phyloP scores from a whole-genome alignment of 1,140 invertebrate species.

The Euglossa dilemma region DNA sequence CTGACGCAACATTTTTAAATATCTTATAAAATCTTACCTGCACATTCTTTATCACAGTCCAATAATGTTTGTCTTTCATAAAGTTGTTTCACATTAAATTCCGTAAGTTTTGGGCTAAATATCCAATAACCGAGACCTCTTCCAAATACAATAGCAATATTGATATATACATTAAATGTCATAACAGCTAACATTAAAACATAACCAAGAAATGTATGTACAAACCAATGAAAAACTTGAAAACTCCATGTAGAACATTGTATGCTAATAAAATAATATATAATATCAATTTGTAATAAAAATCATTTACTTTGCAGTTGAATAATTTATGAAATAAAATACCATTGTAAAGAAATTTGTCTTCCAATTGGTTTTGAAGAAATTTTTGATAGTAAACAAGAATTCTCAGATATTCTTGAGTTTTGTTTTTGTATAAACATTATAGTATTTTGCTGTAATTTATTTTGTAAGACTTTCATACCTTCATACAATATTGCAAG shows the following conservation, averaged over 20 bases:
- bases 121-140: constrained; percentile 89
- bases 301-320: background rate
- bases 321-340: constrained; percentile 28
- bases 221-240: constrained; percentile 77
- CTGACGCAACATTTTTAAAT: background rate
- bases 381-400: constrained; percentile 73
- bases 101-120: constrained; percentile 80
- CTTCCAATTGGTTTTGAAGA: constrained; percentile 56
- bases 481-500: constrained; percentile 84
- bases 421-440: constrained; percentile 36
- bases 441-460: constrained; percentile 64
- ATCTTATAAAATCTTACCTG: constrained; percentile 64
- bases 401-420: constrained; percentile 70
- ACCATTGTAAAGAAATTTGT: constrained; percentile 60
- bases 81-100: constrained; percentile 71
- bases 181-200: constrained; percentile 95
- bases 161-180: constrained; percentile 93
- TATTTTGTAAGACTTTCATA: constrained; percentile 82
- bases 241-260: constrained; percentile 70
- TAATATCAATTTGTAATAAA: constrained; percentile 22
- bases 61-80: constrained; percentile 53
- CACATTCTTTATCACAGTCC: constrained; percentile 73
- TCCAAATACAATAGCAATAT: constrained; percentile 89
- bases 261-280: constrained; percentile 51
- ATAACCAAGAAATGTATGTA: constrained; percentile 87